Evolutionary conservation across 2,113 vertebrate species (phyloP).

Genomic region (Puffinus mauretanicus): DNA sequence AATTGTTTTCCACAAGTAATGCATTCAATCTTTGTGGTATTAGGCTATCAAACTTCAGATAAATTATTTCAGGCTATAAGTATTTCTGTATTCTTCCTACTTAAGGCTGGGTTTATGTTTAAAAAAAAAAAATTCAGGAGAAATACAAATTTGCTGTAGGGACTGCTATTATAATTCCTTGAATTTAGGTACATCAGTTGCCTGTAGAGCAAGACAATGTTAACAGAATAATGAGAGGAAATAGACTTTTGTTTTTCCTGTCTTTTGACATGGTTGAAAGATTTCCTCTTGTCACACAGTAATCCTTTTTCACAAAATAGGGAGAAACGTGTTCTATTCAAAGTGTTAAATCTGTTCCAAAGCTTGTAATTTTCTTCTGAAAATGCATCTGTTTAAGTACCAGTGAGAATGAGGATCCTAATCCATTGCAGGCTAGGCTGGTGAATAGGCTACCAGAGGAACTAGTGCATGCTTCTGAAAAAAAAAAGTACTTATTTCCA

Average conservation of each 20-base stretch:
- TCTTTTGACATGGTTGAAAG: neutral
- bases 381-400: neutral
- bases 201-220: neutral
- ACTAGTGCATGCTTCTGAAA: neutral
- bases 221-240: too few species aligned
- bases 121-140: neutral
- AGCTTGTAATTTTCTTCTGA: neutral
- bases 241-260: neutral
- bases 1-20: neutral
- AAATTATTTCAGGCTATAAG: neutral
- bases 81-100: neutral
- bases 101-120: neutral
- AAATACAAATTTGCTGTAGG: neutral
- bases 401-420: neutral
- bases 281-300: neutral
- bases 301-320: neutral
- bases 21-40: neutral
- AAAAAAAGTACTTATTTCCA: neutral
- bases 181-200: neutral
- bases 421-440: neutral
- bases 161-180: neutral
- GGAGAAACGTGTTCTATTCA: neutral
- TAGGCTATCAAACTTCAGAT: neutral
- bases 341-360: neutral
- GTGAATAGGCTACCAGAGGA: neutral